Conservation (phyloP, 2,888 invertebrate genomes). For the Scelioninae gen. 2 region DNA sequence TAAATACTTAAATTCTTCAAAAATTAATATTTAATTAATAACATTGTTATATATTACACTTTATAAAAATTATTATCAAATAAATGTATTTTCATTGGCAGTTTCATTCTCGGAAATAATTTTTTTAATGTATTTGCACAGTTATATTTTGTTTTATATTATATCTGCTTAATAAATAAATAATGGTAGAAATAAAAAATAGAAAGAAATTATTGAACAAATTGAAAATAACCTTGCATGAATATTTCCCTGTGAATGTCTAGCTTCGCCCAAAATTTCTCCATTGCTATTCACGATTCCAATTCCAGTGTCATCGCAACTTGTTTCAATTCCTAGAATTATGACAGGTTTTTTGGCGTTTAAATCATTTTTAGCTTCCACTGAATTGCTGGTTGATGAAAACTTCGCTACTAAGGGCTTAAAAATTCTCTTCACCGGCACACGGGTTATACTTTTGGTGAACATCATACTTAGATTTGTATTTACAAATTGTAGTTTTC, state of each 20-base stretch:
- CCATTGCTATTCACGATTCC: conserved; percentile 87
- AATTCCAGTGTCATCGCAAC: conserved; percentile 97
- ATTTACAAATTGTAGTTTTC: not conserved
- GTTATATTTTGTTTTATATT: no score
- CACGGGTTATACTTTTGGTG: conserved; percentile 1
- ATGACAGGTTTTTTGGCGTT: conserved; percentile 60
- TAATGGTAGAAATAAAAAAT: no score
- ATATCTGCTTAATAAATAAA: no score
- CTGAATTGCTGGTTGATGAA: not conserved
- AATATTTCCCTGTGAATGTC: conserved; percentile 86
- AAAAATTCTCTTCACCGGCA: conserved; percentile 18
- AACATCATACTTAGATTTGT: conserved; percentile 12
- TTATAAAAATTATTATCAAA: no score
- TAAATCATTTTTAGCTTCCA: not conserved
- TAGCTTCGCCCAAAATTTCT: conserved; percentile 85
- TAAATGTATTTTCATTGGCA: no score
- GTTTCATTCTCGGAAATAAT: no score
- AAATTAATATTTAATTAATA: no score
- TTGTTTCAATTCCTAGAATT: conserved; percentile 96
- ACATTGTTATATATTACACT: no score
- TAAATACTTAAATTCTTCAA: no score
- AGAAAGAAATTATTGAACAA: no score
- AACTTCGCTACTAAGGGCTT: not conserved
- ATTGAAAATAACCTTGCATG: conserved; percentile 81
- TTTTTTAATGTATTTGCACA: no score